Evolutionary conservation across 2,888 invertebrate species (phyloP), one percentile per base, ranked within the genome.

Genomic region (Patella pellucida): DNA sequence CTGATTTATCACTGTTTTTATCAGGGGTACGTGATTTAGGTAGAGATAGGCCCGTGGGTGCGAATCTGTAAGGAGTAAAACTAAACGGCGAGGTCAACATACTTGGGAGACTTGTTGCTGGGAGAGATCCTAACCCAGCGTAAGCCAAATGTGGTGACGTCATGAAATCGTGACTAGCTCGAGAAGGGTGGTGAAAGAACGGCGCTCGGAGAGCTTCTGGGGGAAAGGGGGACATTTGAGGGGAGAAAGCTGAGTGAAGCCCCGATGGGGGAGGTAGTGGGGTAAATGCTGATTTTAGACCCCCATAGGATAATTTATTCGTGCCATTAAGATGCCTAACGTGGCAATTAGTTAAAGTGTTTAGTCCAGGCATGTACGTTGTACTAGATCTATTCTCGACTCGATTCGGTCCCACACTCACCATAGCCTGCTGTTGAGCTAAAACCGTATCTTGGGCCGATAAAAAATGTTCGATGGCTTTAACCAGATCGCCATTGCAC

Each of bases 401-500:
- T 71, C 69, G 41, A 70, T 68, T 23, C 71, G 69, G 50, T 73
- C 69, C 71, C 4, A 75, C 75, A 11, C 76, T 75, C 12, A 79
- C 41, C 27, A 73, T 75, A 0, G 80, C 80, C 68, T 86, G 85
- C 67, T 87, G 86, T 71, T 88, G 87, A 12, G 87, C 85, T 19
- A 85, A 78, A 19, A 89, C 80, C 0, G 88, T 89, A 79, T 91
- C 91, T 75, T 89, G 89, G 3, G 90, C 90, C 3, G 91, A 91
- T 27, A 93, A 89, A 87, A 96, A 96, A 87, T 96, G 96, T 89
- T 97, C 96, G 74, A 97, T 96, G 11, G 97, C 96, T 84, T 95
- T 95, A 16, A 97, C 93, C 71, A 98, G 92, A 89, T 98, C 97
- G 82, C 97, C 96, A 88, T 96, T 96, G 90, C 97, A 97, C 54